Evolutionary conservation across 2,113 vertebrate genomes (phyloP).

Genomic region (Apistogramma diplotaenia): DNA sequence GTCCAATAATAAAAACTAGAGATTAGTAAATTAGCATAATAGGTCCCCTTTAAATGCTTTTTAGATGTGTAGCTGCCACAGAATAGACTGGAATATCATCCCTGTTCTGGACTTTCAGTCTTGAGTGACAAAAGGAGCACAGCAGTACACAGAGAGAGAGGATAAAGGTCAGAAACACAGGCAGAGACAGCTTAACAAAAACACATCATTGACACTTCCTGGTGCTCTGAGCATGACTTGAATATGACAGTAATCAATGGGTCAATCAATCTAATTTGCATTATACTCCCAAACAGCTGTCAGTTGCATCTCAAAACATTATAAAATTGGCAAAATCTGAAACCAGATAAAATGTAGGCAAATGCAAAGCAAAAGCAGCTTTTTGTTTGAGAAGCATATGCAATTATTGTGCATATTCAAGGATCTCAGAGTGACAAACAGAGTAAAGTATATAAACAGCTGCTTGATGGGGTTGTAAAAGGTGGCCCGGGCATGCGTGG

Average conservation of each 20-base stretch:
- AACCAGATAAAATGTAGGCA: not conserved
- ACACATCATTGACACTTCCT: slow-evolving; percentile 43
- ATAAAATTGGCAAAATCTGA: not conserved
- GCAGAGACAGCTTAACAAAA: slow-evolving; percentile 56
- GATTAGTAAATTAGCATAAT: not conserved
- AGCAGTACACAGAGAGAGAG: slow-evolving; percentile 64
- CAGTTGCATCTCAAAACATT: not conserved
- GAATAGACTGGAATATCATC: slow-evolving; percentile 50
- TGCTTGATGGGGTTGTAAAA: slow-evolving; percentile 58
- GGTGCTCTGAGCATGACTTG: slow-evolving; percentile 67
- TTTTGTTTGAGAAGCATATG: slow-evolving; percentile 8
- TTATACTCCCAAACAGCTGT: not conserved
- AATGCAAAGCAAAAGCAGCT: accelerated
- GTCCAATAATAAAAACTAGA: not conserved
- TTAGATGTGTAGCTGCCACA: not conserved
- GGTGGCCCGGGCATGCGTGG: slow-evolving; percentile 53
- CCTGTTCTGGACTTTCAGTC: slow-evolving; percentile 56
- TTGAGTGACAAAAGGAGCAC: slow-evolving; percentile 72
- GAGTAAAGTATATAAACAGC: slow-evolving; percentile 14
- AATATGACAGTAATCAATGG: slow-evolving; percentile 59
- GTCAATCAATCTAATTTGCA: not conserved
- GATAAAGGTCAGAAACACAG: slow-evolving; percentile 65
- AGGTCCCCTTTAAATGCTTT: not conserved
- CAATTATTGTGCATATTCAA: slow-evolving; percentile 65
- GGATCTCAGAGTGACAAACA: slow-evolving; percentile 61